A percentile compares a stretch with the other conserved stretches of the same genome.
Evolutionary conservation across 2,113 vertebrate genomes (phyloP).

Genomic region (Poicephalus meyeri): DNA sequence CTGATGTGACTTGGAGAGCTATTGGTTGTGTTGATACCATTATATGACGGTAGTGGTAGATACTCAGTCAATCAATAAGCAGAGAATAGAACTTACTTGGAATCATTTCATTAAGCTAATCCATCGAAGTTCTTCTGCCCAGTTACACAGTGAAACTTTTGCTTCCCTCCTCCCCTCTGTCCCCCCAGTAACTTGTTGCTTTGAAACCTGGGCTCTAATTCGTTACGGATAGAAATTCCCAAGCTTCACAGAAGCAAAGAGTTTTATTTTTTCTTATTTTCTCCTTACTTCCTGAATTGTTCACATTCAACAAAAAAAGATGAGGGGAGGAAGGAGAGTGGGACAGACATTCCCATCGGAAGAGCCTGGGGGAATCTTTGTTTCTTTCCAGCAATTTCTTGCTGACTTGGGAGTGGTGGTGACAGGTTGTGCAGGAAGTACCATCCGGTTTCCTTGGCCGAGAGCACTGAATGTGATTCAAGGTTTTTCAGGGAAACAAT

Average conservation of each 20-base stretch:
- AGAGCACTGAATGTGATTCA: not conserved
- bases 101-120: not conserved
- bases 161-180: not conserved
- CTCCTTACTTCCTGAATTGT: not conserved
- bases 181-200: not conserved
- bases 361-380: not conserved
- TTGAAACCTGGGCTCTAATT: not conserved
- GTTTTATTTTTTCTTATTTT: not conserved
- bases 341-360: rapidly evolving
- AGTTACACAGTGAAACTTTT: not conserved
- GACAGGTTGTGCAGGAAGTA: not conserved
- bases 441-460: not conserved
- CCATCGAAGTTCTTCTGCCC: not conserved
- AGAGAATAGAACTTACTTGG: not conserved
- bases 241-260: not conserved
- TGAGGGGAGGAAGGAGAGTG: not conserved
- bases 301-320: not conserved
- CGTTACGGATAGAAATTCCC: not conserved
- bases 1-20: constrained; percentile 29
- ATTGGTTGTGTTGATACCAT: not conserved
- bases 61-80: not conserved
- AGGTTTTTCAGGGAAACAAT: not conserved
- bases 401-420: not conserved
- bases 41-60: not conserved
- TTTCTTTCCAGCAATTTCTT: not conserved